Evolutionary conservation across 2,888 invertebrate species (phyloP), one percentile per base, ranked within the genome.

Genomic region (Cotesia congregata): DNA sequence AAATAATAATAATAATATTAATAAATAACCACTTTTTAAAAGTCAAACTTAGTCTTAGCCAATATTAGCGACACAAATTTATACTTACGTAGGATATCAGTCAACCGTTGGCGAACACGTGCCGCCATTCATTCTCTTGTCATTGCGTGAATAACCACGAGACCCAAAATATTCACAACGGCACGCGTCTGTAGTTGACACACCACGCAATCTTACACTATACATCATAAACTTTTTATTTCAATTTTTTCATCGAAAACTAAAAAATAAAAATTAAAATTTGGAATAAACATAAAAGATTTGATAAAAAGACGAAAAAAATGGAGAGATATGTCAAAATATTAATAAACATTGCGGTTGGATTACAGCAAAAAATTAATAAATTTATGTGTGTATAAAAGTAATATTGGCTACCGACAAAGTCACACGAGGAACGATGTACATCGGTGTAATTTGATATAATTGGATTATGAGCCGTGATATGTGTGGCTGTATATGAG

Each of bases 111-210:
- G 67, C 76, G 79, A 80, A 83, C 88, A 88, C 87, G 87, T 87
- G 89, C 82, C 82, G 82, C 86, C 85, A 88, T 87, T 88, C 86
- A 86, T 85, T 85, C 85, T 82, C 84, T 88, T 88, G 89, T 90
- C 89, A 85, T 87, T 88, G 89, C 89, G 86, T 86, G 88, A 88
- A 86, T 86, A 89, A 78, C 80, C 64, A 86, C 83, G 83, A 50
- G 50, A 84, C 86, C 87, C 86, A 85, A 86, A 86, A 86, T 87
- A 85, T 84, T 83, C 82, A 70, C 74, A 84, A 70, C 74, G 85
- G 78, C 86, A 84, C 86, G 86, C 83, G 85, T 77, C 83, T 74
- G 70, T 74, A 50, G 50, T 50, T 50, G 50, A 50, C 50, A 50
- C 50, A 50, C 50, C 50, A 50, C 50, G 50, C 50, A 50, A 50